Base-by-base conservation (phyloP, 2,888 invertebrate species). In the Desoria tigrina region DNA sequence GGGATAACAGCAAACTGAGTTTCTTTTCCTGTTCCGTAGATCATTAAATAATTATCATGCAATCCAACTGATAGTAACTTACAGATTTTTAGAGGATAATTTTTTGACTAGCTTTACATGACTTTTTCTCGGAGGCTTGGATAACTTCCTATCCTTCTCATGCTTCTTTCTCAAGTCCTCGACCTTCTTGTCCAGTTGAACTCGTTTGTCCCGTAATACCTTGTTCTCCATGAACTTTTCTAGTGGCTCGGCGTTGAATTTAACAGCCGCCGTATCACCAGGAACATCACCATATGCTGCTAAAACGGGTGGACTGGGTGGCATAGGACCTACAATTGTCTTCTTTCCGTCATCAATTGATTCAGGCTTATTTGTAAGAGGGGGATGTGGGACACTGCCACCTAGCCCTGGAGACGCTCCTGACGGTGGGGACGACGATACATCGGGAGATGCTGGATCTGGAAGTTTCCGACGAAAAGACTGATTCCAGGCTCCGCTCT, bases 141-240 rank as follows among this genome's bases (percentile, higher is more conserved):
- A 55, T 45, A 72, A 69, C 61, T 71, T 75, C 51, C 77, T 79
- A 69, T 80, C 84, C 81, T 91, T 90, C 75, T 91, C 91, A 77
- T 89, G 88, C 77, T 92, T 92, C 78, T 90, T 88, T 61, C 88
- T 84, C 65, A 95, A 79, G 28, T 87, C 84, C 76, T 94, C 93
- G 63, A 96, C 80, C 78, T 95, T 94, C 78, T 94, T 92, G 62
- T 94, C 91, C 73, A 94, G 81, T 79, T 95, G 94, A 0, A 86
- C 78, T 50, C 88, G 86, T 78, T 92, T 92, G 77, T 94, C 94
- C 62, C 87, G 87, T 16, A 93, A 91, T 49, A 86, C 79, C 80
- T 95, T 95, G 78, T 88, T 86, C 4, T 89, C 88, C 78, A 92
- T 84, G 23, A 96, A 84, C 74, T 88, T 86, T 21, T 92, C 90